Conservation (phyloP, 2,888 invertebrate genomes). For the Strigamia maritima region DNA sequence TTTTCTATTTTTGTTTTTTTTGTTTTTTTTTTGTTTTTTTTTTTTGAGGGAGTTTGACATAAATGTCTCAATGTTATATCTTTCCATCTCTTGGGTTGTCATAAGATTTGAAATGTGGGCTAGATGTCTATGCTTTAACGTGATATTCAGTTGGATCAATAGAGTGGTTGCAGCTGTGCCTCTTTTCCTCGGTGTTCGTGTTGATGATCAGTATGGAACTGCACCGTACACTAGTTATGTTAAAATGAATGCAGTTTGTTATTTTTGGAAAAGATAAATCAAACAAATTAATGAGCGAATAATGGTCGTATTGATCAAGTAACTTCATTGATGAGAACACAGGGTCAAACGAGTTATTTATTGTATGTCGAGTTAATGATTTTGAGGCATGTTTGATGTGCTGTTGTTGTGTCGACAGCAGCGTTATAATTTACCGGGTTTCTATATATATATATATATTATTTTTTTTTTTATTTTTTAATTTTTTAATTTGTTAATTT, state of each 20-base stretch:
- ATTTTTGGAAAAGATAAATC: neutral
- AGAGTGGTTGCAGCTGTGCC: neutral
- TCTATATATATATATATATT: too few species aligned
- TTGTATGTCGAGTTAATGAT: too few species aligned
- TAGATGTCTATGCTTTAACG: conserved; percentile 17
- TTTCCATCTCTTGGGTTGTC: conserved; percentile 7
- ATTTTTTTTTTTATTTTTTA: too few species aligned
- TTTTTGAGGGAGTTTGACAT: neutral
- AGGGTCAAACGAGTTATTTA: too few species aligned
- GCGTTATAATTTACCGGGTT: too few species aligned
- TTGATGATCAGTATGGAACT: conserved; percentile 1
- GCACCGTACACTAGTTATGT: neutral
- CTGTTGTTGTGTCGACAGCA: too few species aligned
- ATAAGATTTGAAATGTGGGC: conserved; percentile 2
- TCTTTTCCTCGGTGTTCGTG: neutral
- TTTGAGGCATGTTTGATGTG: too few species aligned
- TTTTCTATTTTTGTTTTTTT: neutral
- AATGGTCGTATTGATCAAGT: neutral
- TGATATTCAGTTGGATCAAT: neutral
- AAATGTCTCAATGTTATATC: conserved; percentile 13
- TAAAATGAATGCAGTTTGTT: neutral
- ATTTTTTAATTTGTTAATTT: too few species aligned
- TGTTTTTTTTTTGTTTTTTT: neutral
- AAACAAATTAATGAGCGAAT: neutral
- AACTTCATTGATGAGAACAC: too few species aligned